These are phyloP conservation scores for Brachyalestes nurse DNA, from an alignment of 2,797 vertebrate species.

Conservation along the genomic window DNA sequence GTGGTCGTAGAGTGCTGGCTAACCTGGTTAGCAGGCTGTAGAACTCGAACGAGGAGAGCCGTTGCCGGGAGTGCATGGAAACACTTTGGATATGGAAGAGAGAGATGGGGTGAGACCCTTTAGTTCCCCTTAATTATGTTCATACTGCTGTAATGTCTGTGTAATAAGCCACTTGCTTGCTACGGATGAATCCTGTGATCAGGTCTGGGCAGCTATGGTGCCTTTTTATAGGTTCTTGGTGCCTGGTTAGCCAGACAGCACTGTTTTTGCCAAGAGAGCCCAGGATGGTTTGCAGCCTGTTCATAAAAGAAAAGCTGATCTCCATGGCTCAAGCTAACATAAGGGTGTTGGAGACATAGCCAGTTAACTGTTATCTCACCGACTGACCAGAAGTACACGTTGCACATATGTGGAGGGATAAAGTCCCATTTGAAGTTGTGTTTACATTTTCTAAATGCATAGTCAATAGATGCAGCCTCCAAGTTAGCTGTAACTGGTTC, in stretches of 20 bases:
- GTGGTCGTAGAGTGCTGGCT: not conserved
- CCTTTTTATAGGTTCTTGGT: not conserved
- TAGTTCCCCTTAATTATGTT: not conserved
- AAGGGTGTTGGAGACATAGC: not conserved
- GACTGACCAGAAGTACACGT: slow-evolving; percentile 10
- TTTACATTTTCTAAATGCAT: not conserved
- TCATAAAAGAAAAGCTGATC: slow-evolving; percentile 20
- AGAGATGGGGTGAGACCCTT: slow-evolving; percentile 54
- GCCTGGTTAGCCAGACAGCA: not conserved
- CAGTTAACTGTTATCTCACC: not conserved
- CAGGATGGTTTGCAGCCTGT: not conserved
- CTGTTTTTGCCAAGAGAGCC: slow-evolving; percentile 6
- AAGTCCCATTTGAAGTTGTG: slow-evolving; percentile 10
- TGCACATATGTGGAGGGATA: not conserved
- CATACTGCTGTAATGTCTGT: not conserved
- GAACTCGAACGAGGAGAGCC: not conserved
- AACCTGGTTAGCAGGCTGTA: not conserved
- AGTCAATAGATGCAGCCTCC: not conserved
- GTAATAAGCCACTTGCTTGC: not conserved
- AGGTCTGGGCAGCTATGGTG: not conserved
- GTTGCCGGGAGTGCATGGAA: not conserved
- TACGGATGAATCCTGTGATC: not conserved
- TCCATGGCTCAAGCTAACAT: slow-evolving; percentile 30
- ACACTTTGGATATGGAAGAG: slow-evolving; percentile 45
- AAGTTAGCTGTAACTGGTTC: not conserved